phyloP scores from a whole-genome alignment of 2,797 vertebrate genomes.

The Sebastes alutus region DNA sequence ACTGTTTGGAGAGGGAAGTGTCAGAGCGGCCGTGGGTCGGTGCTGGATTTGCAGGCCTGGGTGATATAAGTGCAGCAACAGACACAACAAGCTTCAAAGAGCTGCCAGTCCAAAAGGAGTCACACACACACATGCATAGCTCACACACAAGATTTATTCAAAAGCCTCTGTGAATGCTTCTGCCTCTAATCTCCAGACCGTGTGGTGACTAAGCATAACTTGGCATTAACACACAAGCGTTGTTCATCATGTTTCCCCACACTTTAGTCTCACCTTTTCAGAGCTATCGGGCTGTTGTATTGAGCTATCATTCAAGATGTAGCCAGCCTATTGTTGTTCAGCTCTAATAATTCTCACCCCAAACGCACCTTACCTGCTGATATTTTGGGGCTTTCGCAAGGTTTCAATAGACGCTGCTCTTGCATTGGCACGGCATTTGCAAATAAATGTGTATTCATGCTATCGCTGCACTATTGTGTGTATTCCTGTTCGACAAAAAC shows the following conservation, averaged over 20 bases:
- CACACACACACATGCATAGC: not conserved
- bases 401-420: not conserved
- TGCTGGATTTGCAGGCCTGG: constrained; percentile 42
- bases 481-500: not conserved
- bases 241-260: constrained; percentile 39
- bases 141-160: constrained; percentile 47
- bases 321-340: constrained; percentile 7
- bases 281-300: not conserved
- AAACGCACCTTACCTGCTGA: not conserved
- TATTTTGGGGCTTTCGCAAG: not conserved
- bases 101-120: constrained; percentile 43
- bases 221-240: constrained; percentile 46
- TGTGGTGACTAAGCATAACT: constrained; percentile 55
- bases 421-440: constrained; percentile 4
- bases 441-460: not conserved
- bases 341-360: constrained; percentile 4
- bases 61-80: constrained; percentile 42
- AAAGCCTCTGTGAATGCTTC: constrained; percentile 41
- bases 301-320: constrained; percentile 18
- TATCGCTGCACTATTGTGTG: not conserved
- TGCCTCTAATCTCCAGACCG: constrained; percentile 48
- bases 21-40: not conserved
- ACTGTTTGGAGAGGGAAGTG: constrained; percentile 23
- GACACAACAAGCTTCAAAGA: constrained; percentile 59
- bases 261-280: constrained; percentile 25